A percentile compares a stretch with the other conserved stretches of the same genome.
phyloP scores from a whole-genome alignment of 2,888 invertebrate genomes.

The Abscondita cerata region DNA sequence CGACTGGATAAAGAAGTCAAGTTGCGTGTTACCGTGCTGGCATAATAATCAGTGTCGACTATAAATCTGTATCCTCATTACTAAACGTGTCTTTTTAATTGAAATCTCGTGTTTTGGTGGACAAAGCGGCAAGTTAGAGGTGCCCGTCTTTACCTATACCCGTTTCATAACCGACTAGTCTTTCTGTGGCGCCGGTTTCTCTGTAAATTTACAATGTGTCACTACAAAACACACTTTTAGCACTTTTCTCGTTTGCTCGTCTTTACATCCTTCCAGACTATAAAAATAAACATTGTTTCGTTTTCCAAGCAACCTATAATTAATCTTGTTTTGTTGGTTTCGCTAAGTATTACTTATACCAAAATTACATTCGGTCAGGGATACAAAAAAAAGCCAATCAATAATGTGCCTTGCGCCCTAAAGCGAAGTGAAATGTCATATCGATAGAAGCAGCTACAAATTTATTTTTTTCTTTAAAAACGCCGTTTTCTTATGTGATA shows the following conservation, averaged over 20 bases:
- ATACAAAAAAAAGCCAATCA: no score
- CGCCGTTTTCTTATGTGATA: no score
- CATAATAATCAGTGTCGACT: slow-evolving; percentile 48
- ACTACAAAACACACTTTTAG: slow-evolving; percentile 44
- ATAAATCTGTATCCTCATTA: slow-evolving; percentile 63
- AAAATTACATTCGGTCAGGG: no score
- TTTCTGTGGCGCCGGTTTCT: slow-evolving; percentile 46
- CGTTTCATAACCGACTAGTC: slow-evolving; percentile 34
- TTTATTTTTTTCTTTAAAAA: no score
- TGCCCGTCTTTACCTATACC: slow-evolving; percentile 30
- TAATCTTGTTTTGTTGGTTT: background rate
- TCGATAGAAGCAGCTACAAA: no score
- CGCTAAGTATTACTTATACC: no score
- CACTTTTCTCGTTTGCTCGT: slow-evolving; percentile 33
- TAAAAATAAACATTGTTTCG: background rate
- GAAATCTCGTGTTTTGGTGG: slow-evolving; percentile 66
- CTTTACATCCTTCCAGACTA: background rate
- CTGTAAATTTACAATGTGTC: slow-evolving; percentile 44
- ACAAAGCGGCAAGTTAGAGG: slow-evolving; percentile 48
- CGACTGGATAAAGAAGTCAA: slow-evolving; percentile 35
- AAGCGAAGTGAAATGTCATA: no score
- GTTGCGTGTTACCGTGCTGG: slow-evolving; percentile 43
- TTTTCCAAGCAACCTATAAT: slow-evolving; percentile 5
- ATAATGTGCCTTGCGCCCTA: no score
- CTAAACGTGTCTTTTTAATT: slow-evolving; percentile 67